phyloP scores from a whole-genome alignment of 2,797 vertebrate genomes.

The Eptatretus atami region DNA sequence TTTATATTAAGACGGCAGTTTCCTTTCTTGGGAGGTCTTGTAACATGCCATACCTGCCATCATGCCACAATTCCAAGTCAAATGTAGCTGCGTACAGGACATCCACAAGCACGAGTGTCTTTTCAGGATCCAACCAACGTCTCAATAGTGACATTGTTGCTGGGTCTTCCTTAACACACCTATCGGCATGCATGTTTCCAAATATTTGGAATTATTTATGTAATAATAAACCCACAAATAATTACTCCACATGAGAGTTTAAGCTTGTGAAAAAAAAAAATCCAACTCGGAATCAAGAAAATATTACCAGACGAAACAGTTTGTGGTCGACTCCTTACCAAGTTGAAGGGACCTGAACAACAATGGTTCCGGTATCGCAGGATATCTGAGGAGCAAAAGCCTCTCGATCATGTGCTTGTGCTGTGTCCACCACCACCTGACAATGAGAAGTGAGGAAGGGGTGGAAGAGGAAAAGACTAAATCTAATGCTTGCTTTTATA shows the following conservation, averaged over 20 bases:
- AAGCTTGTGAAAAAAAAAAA: neutral
- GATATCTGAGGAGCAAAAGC: conserved; percentile 85
- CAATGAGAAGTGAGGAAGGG: conserved; percentile 10
- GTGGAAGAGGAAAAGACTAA: conserved; percentile 6
- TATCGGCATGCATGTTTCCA: conserved; percentile 12
- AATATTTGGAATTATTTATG: conserved; percentile 4
- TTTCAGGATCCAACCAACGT: conserved; percentile 81
- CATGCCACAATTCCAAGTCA: conserved; percentile 64
- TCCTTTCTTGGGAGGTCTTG: no score
- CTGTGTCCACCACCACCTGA: conserved; percentile 91
- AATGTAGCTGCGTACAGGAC: conserved; percentile 79
- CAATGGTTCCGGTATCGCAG: conserved; percentile 58
- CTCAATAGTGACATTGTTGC: conserved; percentile 93
- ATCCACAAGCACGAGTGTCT: conserved; percentile 64
- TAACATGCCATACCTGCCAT: conserved; percentile 28
- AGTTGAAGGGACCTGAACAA: conserved; percentile 91
- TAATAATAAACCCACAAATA: neutral
- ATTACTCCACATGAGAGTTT: no score
- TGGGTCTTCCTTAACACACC: conserved; percentile 96
- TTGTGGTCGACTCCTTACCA: conserved; percentile 26
- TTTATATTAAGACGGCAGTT: no score
- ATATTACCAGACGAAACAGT: conserved; percentile 1
- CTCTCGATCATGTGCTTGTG: conserved; percentile 95
- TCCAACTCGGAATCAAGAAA: neutral
- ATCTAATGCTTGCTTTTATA: no score